Evolutionary conservation across 2,888 invertebrate genomes (phyloP).

Genomic region (Barypeithes pellucidus): DNA sequence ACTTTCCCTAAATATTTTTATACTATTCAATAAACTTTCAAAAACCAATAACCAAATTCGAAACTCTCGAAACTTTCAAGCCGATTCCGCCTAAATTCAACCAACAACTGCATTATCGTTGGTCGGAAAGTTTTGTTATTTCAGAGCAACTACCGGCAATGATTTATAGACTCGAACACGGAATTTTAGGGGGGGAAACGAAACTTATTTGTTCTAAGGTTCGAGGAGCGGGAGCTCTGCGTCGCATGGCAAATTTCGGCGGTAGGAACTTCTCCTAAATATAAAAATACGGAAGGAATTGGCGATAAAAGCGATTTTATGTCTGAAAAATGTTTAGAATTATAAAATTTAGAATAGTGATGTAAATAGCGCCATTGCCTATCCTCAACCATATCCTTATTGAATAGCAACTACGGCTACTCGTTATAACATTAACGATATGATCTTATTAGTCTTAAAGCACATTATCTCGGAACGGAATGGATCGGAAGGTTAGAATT

Average conservation of each 20-base stretch:
- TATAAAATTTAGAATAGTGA: no score
- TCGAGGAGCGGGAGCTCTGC: background rate
- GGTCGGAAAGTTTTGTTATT: conserved; percentile 47
- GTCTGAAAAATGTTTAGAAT: background rate
- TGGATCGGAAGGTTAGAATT: no score
- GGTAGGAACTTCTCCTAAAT: background rate
- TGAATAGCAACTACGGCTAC: no score
- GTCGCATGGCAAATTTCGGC: background rate
- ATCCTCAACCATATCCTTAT: no score
- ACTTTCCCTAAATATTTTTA: no score
- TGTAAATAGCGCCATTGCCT: no score
- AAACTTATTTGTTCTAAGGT: conserved; percentile 46
- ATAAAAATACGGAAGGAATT: background rate
- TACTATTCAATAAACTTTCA: background rate
- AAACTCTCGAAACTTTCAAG: conserved; percentile 40
- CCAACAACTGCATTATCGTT: conserved; percentile 45
- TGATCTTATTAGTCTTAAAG: no score
- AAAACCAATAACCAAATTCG: conserved; percentile 23
- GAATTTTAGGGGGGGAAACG: conserved; percentile 36
- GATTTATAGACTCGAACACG: conserved; percentile 43
- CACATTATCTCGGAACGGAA: no score
- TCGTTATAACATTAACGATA: no score
- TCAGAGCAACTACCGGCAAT: conserved; percentile 43
- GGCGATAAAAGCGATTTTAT: background rate
- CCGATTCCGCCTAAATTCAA: conserved; percentile 31